phyloP scores from a whole-genome alignment of 2,888 invertebrate species.

The Abrostola tripartita region DNA sequence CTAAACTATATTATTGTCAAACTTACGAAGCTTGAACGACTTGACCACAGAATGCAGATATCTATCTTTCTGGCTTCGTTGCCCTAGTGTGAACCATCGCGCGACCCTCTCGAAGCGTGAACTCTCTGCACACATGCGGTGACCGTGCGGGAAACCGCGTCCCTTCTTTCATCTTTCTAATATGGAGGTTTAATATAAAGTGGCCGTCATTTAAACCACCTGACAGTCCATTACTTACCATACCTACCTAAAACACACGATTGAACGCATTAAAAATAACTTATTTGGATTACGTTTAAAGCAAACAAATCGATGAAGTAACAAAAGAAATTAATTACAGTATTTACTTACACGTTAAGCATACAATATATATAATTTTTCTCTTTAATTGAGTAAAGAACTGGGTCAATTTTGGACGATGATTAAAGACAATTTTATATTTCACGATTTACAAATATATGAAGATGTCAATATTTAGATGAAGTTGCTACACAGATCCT shows the following conservation, averaged over 20 bases:
- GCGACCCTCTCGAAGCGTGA: not conserved
- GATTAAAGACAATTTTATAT: too few species aligned
- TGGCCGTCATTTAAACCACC: not conserved
- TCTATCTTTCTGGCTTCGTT: not conserved
- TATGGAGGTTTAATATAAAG: not conserved
- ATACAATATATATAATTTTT: too few species aligned
- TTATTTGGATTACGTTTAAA: not conserved
- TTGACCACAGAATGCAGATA: too few species aligned
- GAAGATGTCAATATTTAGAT: too few species aligned
- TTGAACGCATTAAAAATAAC: not conserved
- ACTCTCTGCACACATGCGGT: not conserved
- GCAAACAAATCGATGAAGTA: too few species aligned
- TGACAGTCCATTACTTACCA: not conserved
- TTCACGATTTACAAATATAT: too few species aligned
- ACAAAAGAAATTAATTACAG: too few species aligned
- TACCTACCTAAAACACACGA: slow-evolving; percentile 1
- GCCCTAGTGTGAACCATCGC: not conserved
- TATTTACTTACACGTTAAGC: too few species aligned
- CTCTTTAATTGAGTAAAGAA: too few species aligned
- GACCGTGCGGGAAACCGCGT: not conserved
- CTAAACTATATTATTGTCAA: too few species aligned
- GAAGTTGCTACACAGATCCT: not conserved
- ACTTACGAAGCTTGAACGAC: too few species aligned
- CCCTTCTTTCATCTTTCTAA: not conserved
- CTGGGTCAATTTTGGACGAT: too few species aligned